Conservation (phyloP, 2,113 vertebrate species). For the Marcusenius ussheri region DNA sequence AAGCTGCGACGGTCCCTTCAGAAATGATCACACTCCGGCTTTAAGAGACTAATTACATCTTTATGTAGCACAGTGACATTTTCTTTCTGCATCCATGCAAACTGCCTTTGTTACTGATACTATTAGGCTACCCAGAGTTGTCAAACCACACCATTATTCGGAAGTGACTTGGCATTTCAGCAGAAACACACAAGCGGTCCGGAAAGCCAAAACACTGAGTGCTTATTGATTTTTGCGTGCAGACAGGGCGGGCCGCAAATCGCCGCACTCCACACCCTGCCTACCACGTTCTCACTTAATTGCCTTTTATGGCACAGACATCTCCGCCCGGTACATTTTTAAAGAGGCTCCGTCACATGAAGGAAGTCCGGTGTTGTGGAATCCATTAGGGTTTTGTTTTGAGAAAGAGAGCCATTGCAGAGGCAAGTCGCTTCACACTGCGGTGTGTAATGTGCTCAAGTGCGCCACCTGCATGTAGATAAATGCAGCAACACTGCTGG, state of each 20-base stretch:
- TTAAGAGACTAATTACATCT: slow-evolving; percentile 22
- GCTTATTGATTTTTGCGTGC: slow-evolving; percentile 39
- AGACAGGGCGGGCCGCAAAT: slow-evolving; percentile 23
- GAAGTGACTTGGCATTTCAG: not conserved
- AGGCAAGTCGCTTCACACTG: not conserved
- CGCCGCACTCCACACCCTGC: slow-evolving; percentile 26
- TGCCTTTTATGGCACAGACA: slow-evolving; percentile 41
- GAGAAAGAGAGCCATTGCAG: not conserved
- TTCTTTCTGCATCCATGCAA: slow-evolving; percentile 12
- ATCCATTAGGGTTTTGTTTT: not conserved
- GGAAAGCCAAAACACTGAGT: slow-evolving; percentile 32
- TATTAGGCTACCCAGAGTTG: not conserved
- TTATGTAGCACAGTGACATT: slow-evolving; percentile 13
- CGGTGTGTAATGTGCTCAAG: not conserved
- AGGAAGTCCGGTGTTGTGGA: slow-evolving; percentile 14
- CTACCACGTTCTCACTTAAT: slow-evolving; percentile 25
- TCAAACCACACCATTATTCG: not conserved
- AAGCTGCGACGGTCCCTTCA: not conserved
- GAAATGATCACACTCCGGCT: not conserved
- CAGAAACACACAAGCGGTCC: slow-evolving; percentile 17
- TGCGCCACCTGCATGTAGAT: not conserved
- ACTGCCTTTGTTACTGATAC: slow-evolving; percentile 3
- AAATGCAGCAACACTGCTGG: not conserved
- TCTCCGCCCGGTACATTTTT: slow-evolving; percentile 34
- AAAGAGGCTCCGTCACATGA: slow-evolving; percentile 20